Base-by-base conservation (phyloP, 2,888 invertebrate genomes). In the Epistrophe grossulariae region DNA sequence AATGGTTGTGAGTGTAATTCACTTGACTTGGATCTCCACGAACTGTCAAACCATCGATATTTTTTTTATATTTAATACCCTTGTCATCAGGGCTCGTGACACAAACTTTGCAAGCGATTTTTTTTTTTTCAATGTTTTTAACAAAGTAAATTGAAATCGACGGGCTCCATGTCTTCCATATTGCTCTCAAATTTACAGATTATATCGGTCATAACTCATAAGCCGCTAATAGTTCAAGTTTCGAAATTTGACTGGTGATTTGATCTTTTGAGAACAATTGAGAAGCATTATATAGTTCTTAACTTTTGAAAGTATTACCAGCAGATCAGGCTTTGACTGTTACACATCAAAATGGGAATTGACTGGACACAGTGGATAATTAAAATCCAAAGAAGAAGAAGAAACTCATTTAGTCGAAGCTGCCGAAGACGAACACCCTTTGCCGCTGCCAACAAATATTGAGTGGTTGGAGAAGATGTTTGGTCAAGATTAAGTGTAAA, bases 401-500 rank as follows among this genome's bases (percentile, higher is more conserved):
- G 66, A 79, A 83, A 82, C 87, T 83, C 74, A 87, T 87, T 87
- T 83, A 76, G 76, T 60, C 38, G 24, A 24, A 24, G 7, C 19
- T 70, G 17, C 17, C 19, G 17, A 70, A 43, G 40, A 28, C 28
- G 70, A 78, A 68, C 64, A 38, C 55, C 70, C 70, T 66, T 57
- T 50, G 17, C 48, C 50, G 19, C 28, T 48, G 35, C 31, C 31
- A n/a, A 9, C 62, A 9, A 43, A 62, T 24, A 19, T 62, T 40
- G 40, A 24, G 15, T 43, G 38, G 62, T 17, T 62, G 52, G 28
- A 17, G 57, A 64, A 79, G 87, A 87, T 87, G 76, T 82, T 82
- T 59, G 43, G 87, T 55, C 45, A 38, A 87, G 87, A 87, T 87
- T 79, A 87, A 66, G 82, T 83, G 76, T 82, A 87, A 82, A 87